Evolutionary conservation across 2,888 invertebrate genomes (phyloP).

Genomic region (Drosophila algonquin): DNA sequence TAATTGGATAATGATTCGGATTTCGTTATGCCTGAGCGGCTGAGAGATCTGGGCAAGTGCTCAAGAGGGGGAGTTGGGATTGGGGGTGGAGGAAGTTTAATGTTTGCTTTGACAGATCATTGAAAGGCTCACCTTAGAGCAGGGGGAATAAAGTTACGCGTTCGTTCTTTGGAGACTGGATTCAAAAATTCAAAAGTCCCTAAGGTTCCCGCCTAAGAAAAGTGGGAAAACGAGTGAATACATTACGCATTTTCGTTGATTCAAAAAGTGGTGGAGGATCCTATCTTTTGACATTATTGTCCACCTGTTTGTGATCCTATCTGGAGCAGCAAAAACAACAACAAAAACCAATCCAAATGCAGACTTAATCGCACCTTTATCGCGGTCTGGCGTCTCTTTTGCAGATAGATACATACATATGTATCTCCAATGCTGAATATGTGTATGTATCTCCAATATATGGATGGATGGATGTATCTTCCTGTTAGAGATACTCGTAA

Average conservation of each 20-base stretch:
- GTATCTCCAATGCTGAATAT: neutral
- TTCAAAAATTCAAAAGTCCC: too few relatives aligned
- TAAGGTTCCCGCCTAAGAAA: too few relatives aligned
- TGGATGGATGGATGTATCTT: neutral
- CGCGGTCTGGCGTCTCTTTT: neutral
- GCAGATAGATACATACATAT: neutral
- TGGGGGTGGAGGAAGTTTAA: neutral
- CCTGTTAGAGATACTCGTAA: neutral
- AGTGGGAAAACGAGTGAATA: too few relatives aligned
- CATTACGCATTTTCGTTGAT: too few relatives aligned
- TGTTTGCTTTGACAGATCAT: neutral
- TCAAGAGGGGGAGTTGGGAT: too few relatives aligned
- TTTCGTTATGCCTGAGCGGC: slow-evolving; percentile 9
- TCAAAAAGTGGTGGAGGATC: too few relatives aligned
- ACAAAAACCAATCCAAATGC: neutral
- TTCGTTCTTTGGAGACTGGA: too few relatives aligned
- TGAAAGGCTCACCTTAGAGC: too few relatives aligned
- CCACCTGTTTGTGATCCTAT: too few relatives aligned
- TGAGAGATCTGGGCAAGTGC: too few relatives aligned
- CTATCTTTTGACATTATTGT: too few relatives aligned
- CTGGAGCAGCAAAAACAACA: neutral
- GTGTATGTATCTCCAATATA: neutral
- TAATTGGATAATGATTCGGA: slow-evolving; percentile 36
- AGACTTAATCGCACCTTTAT: slow-evolving; percentile 1
- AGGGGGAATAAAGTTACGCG: too few relatives aligned